Percentiles rank a stretch among this genome's conserved stretches.
Conservation (phyloP, 64 coral and sea anemone genomes). For the Stichodactyla helianthus region DNA sequence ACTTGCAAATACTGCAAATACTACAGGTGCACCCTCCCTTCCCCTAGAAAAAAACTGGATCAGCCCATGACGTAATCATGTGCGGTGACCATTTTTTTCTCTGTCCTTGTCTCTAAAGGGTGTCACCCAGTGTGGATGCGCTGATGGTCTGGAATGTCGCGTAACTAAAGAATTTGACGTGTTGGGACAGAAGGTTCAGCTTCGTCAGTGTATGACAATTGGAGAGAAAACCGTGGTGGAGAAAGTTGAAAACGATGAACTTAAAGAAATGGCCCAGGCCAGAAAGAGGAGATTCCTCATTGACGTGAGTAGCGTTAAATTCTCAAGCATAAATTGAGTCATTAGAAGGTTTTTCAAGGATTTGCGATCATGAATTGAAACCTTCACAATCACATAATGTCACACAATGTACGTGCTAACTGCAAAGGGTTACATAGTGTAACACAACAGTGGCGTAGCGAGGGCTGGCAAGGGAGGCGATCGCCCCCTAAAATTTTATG, state of each 20-base stretch:
- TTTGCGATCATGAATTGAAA: too few species aligned
- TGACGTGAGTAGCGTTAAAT: conserved; percentile 15
- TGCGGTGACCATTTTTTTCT: background rate
- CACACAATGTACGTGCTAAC: too few species aligned
- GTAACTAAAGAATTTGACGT: conserved; percentile 51
- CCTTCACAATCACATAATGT: too few species aligned
- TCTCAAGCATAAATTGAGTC: background rate
- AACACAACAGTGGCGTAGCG: too few species aligned
- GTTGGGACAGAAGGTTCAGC: conserved; percentile 16
- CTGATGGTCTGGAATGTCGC: conserved; percentile 63
- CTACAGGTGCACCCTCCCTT: too few species aligned
- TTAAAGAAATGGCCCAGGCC: conserved; percentile 19
- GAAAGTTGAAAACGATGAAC: conserved; percentile 33
- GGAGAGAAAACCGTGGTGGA: background rate
- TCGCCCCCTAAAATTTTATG: too few species aligned
- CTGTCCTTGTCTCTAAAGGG: background rate
- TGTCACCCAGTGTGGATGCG: conserved; percentile 52
- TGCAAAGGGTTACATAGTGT: too few species aligned
- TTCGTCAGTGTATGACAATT: conserved; percentile 61
- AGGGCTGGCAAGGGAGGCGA: too few species aligned
- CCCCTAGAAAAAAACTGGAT: too few species aligned
- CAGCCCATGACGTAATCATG: too few species aligned
- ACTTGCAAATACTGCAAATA: too few species aligned
- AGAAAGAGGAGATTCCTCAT: conserved; percentile 41
- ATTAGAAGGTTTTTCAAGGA: background rate